These are phyloP conservation scores for Zapornia atra DNA, from an alignment of 2,113 vertebrate species.

Conservation along the genomic window DNA sequence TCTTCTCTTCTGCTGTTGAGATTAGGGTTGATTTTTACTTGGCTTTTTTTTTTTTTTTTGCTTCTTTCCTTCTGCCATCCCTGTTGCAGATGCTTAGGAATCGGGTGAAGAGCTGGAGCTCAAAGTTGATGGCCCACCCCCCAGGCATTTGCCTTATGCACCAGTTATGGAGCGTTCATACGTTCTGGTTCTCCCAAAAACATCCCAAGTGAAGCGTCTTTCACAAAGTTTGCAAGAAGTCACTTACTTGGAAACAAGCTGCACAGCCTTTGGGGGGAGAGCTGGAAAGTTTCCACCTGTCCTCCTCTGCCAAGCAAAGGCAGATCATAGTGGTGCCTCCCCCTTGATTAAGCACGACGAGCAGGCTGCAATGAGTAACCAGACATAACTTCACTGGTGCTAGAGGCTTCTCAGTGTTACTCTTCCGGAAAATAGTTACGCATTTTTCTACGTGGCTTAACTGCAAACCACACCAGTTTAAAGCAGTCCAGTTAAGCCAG, in stretches of 20 bases:
- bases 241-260: not conserved
- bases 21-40: not conserved
- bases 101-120: not conserved
- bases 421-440: not conserved
- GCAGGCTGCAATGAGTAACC: not conserved
- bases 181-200: not conserved
- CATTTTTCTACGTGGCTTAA: not conserved
- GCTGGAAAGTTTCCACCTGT: not conserved
- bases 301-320: not conserved
- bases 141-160: not conserved
- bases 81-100: not conserved
- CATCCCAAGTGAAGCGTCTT: fast-evolving
- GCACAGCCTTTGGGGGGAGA: not conserved
- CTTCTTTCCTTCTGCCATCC: not conserved
- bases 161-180: not conserved
- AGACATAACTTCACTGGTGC: not conserved
- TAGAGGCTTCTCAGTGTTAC: not conserved
- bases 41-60: not conserved
- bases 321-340: not conserved
- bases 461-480: not conserved
- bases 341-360: fast-evolving
- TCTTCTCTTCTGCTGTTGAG: not conserved
- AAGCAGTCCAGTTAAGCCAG: not conserved
- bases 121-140: not conserved
- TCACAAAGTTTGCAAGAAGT: not conserved